Evolutionary conservation across 30 jellyfish, hydroid and myxozoan genomes (phyloP), one percentile per base, ranked within the genome.

Genomic region (Aurelia coerulea): DNA sequence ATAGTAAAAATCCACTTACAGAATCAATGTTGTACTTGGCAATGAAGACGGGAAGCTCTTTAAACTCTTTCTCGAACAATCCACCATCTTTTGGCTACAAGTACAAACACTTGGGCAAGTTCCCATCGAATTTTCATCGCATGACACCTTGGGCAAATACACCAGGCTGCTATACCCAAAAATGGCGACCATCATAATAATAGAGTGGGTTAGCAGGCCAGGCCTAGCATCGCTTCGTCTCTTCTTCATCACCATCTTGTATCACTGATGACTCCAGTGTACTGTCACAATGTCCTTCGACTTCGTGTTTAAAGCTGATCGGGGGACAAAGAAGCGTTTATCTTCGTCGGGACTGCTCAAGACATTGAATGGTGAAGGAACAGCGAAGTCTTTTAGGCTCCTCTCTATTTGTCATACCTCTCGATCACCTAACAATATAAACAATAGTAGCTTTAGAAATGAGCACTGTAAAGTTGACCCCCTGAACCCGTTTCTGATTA

Each of bases 21-120:
- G 93, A 53, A 74, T 73, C 58, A 66, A 16, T 11, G 88, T 73
- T 16, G 88, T 14, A 17, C 74, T 71, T 63, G 83, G 90, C 63
- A 86, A 73, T 32, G 85, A 54, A 1, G 86, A 14, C 62, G 95
- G 95, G 56, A 86, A 75, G 52, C 85, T 76, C 86, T 53, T 86
- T 69, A 86, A 67, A 18, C 71, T 76, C 62, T 86, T 86, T 39
- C 90, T 74, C 10, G 90, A 75, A 33, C 95, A 86, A 86, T 86
- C 95, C 8, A 86, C 90, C 70, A 69, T 77, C 69, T 62, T 66
- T 31, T 86, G 95, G 68, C 90, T 86, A 58, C 95, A 86, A 12
- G 89, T 67, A 76, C 95, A 86, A 63, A 76, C 33, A 50, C 95
- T 86, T 8, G 95, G 95, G 62, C 95, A 86, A 65, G 80, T 77